A percentile compares a stretch with the other conserved stretches of the same genome.
Conservation (phyloP, 2,888 invertebrate genomes). For the Diaperis boleti region DNA sequence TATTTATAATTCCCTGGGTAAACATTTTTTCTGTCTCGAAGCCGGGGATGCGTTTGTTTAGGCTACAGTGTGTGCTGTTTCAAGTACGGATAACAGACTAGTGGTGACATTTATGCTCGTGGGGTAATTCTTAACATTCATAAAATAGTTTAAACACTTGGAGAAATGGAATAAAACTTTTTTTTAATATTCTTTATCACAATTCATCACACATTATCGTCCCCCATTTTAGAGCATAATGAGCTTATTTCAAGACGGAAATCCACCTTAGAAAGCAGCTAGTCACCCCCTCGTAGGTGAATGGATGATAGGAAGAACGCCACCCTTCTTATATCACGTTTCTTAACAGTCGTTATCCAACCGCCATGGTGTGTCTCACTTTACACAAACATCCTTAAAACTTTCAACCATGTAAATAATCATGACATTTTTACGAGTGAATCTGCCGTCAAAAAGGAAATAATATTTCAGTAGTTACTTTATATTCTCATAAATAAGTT, state of each 20-base stretch:
- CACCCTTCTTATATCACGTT: constrained; percentile 37
- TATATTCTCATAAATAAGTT: constrained; percentile 48
- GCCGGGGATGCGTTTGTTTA: constrained; percentile 45
- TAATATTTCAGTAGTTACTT: constrained; percentile 55
- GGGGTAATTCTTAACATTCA: no score
- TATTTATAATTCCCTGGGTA: constrained; percentile 44
- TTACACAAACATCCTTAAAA: constrained; percentile 61
- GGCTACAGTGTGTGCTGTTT: constrained; percentile 31
- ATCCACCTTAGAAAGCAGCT: constrained; percentile 1
- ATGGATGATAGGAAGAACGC: constrained; percentile 15
- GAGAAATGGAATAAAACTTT: no score
- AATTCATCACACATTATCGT: not conserved
- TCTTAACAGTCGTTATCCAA: constrained; percentile 42
- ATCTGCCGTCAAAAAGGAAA: constrained; percentile 52
- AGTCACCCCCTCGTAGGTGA: constrained; percentile 23
- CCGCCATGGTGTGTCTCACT: constrained; percentile 51
- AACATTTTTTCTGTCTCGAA: constrained; percentile 40
- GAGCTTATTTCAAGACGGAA: constrained; percentile 12
- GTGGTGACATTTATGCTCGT: no score
- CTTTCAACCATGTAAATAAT: constrained; percentile 58
- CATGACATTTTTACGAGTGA: constrained; percentile 58
- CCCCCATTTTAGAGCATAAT: constrained; percentile 2
- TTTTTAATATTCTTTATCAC: no score
- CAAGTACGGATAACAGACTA: not conserved
- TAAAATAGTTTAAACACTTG: no score